phyloP scores from a whole-genome alignment of 1,140 invertebrate genomes.

The Maniola jurtina region DNA sequence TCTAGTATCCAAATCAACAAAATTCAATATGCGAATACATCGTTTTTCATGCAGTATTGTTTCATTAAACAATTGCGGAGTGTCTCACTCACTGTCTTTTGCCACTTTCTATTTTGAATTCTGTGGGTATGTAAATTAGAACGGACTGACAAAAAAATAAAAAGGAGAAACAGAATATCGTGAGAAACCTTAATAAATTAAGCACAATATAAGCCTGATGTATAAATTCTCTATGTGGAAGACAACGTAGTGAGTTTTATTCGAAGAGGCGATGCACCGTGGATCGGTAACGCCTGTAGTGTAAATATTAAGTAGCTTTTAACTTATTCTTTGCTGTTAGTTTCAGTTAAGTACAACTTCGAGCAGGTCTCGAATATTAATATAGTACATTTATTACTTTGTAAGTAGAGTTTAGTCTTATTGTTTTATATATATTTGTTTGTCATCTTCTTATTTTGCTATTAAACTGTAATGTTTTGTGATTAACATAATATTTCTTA shows the following conservation, averaged over 20 bases:
- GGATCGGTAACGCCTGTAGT: conserved; percentile 46
- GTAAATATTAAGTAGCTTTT: conserved; percentile 37
- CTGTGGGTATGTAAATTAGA: too few relatives aligned
- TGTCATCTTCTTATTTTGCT: too few relatives aligned
- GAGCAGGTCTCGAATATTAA: conserved; percentile 27
- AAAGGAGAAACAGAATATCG: conserved; percentile 18
- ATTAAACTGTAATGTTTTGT: too few relatives aligned
- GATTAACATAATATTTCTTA: too few relatives aligned
- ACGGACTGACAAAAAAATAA: not conserved
- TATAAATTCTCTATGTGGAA: conserved; percentile 65
- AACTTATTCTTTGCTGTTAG: conserved; percentile 19
- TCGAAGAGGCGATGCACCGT: conserved; percentile 37
- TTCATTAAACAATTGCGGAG: too few relatives aligned
- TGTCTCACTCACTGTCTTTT: too few relatives aligned
- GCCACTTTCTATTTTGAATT: too few relatives aligned
- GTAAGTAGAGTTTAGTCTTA: conserved; percentile 1
- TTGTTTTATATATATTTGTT: not conserved
- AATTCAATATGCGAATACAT: too few relatives aligned
- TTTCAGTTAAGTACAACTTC: conserved; percentile 24
- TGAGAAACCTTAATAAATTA: not conserved
- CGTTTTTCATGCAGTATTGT: too few relatives aligned
- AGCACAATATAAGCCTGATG: conserved; percentile 39
- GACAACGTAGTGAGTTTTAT: conserved; percentile 71
- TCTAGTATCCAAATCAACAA: too few relatives aligned
- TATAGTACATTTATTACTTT: conserved; percentile 7